phyloP scores from a whole-genome alignment of 2,797 vertebrate genomes.

The Phrynocephalus forsythii region DNA sequence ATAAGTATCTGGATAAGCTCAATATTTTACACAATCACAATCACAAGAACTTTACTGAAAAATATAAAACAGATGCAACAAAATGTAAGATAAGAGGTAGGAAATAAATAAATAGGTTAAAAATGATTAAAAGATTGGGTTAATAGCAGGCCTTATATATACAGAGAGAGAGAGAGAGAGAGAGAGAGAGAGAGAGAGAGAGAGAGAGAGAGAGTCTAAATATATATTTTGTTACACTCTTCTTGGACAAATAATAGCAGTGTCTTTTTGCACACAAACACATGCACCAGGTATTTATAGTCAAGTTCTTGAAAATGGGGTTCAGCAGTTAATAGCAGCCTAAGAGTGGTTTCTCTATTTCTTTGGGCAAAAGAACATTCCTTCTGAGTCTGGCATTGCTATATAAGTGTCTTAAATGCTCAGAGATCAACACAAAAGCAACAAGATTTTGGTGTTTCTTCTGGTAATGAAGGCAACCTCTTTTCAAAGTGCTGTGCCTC shows the following conservation, averaged over 20 bases:
- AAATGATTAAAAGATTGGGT: too few species aligned
- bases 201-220: too few species aligned
- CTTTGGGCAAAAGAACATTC: neutral
- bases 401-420: slow-evolving; percentile 7
- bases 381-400: slow-evolving; percentile 20
- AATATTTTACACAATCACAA: too few species aligned
- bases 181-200: too few species aligned
- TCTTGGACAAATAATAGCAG: neutral
- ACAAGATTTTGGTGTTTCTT: slow-evolving; percentile 31
- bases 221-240: too few species aligned
- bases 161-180: too few species aligned
- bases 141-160: too few species aligned
- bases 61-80: too few species aligned
- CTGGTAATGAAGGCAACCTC: neutral
- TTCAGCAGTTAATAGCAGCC: neutral
- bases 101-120: too few species aligned
- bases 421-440: neutral
- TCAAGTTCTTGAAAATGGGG: neutral
- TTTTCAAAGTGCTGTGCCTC: slow-evolving; percentile 36
- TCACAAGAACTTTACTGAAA: too few species aligned
- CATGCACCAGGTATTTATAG: neutral
- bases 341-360: neutral
- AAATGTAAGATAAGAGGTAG: too few species aligned
- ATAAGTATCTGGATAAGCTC: too few species aligned
- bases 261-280: slow-evolving; percentile 22